A percentile compares a stretch with the other conserved stretches of the same genome.
Conservation (phyloP, 2,113 vertebrate genomes). For the Pipa parva region DNA sequence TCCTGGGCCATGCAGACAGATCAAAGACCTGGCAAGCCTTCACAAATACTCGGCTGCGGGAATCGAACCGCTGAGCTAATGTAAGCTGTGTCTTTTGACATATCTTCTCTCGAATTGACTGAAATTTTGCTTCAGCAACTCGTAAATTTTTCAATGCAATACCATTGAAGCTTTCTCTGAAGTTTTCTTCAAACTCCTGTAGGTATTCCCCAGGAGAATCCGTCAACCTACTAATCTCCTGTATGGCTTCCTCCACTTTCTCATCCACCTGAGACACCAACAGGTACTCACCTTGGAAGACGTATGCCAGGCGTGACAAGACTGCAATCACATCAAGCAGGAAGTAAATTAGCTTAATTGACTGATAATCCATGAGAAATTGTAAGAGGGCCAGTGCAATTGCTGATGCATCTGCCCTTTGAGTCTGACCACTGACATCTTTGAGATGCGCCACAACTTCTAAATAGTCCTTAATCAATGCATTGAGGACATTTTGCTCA, state of each 20-base stretch:
- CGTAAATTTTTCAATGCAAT: conserved; percentile 87
- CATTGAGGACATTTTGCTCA: conserved; percentile 91
- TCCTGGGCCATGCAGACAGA: conserved; percentile 79
- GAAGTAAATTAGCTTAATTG: conserved; percentile 93
- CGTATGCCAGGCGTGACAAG: conserved; percentile 82
- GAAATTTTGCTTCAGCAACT: conserved; percentile 93
- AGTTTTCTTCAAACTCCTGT: conserved; percentile 93
- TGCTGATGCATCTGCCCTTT: conserved; percentile 84
- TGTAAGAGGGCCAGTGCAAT: conserved; percentile 89
- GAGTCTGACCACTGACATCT: conserved; percentile 87
- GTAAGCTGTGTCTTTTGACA: conserved; percentile 88
- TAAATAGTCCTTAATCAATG: conserved; percentile 92
- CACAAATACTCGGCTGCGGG: conserved; percentile 76
- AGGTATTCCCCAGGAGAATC: conserved; percentile 88
- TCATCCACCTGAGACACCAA: conserved; percentile 85
- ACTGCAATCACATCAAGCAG: conserved; percentile 87
- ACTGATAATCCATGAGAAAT: conserved; percentile 95
- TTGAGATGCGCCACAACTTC: conserved; percentile 91
- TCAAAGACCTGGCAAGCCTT: conserved; percentile 90
- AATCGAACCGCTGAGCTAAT: conserved; percentile 82
- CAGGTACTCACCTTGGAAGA: conserved; percentile 88
- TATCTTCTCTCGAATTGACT: conserved; percentile 94
- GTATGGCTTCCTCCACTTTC: conserved; percentile 86
- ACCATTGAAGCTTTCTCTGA: conserved; percentile 91
- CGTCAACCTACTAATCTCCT: conserved; percentile 84